Evolutionary conservation across 2,797 vertebrate genomes (phyloP), one percentile per base, ranked within the genome.

Genomic region (Acanthurus tractus): DNA sequence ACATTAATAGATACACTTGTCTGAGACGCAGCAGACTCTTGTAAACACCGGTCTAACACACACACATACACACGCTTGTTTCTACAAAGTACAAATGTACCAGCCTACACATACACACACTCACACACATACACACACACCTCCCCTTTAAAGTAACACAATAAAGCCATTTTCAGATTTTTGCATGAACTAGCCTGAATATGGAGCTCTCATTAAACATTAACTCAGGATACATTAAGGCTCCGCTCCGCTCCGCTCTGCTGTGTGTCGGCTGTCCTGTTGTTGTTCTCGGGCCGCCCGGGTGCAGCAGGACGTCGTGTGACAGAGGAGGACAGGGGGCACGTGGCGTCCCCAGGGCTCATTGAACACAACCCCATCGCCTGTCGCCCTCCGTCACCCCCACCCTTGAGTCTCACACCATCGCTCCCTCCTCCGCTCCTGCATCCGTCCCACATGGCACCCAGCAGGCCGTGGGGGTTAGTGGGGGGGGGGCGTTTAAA

Each of bases 1-100:
- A 93, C 91, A 92, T 95, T 91, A 95, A 94, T 94, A 84, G 88
- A 79, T 90, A 91, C 94, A 92, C 93, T 94, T 93, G 93, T 93
- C 92, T 90, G 76, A 83, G 87, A 83, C 82, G 70, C 59, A 36
- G 55, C 85, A 61, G 63, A 87, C 83, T 87, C 88, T 79, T 95
- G 94, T 95, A 94, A 94, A 95, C 92, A 94, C 85, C 17, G 65
- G 65, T 84, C 76, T 79, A 63, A 90, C 86, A 90, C 78, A 83
- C 50, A 57, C 65, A 23, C 45, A 29, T 5, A 63, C 25, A 36
- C 40, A 65, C 44, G 46, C 78, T 55, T 18, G 9, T 72, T 66
- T 66, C 74, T 49, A 54, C 79, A 68, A 68, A 83, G 83, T 79
- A 77, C 88, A 89, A 78, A 86, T 81, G 81, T 81, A 86, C 84